A percentile compares a stretch with the other conserved stretches of the same genome.
Conservation (phyloP, 2,113 vertebrate genomes). For the Psettodes erumei region DNA sequence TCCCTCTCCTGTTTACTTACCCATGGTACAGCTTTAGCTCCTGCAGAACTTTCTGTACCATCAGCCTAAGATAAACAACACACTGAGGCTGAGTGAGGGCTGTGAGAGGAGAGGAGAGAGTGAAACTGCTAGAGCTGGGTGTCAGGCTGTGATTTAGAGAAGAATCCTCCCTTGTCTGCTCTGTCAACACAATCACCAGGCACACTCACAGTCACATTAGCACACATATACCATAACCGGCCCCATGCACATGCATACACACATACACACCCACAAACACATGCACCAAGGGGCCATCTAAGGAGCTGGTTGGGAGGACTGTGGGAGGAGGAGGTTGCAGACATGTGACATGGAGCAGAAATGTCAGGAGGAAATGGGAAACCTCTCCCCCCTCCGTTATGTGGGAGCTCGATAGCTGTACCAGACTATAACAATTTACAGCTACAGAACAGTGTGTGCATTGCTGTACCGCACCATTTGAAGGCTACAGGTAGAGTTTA, state of each 20-base stretch:
- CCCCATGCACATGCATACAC: conserved; percentile 23
- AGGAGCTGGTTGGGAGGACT: conserved; percentile 65
- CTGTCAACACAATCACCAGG: conserved; percentile 31
- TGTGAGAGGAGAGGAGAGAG: conserved; percentile 16
- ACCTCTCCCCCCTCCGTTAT: conserved; percentile 64
- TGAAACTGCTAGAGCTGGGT: conserved; percentile 46
- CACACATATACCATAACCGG: conserved; percentile 18
- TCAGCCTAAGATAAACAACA: conserved; percentile 90
- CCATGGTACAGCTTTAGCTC: conserved; percentile 94
- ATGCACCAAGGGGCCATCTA: conserved; percentile 69
- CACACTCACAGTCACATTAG: conserved; percentile 5
- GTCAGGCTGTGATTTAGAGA: conserved; percentile 63
- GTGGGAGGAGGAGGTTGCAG: conserved; percentile 69
- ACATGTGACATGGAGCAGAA: conserved; percentile 75
- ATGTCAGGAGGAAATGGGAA: conserved; percentile 65
- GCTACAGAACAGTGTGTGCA: conserved; percentile 49
- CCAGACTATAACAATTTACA: conserved; percentile 33
- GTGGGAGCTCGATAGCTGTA: conserved; percentile 48
- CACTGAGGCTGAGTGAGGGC: conserved; percentile 71
- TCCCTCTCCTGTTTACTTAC: conserved; percentile 85
- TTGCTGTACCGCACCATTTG: conserved; percentile 26
- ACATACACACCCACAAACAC: conserved; percentile 34
- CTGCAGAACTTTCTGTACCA: conserved; percentile 94
- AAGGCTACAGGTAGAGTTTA: conserved; percentile 12
- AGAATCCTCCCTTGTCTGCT: conserved; percentile 60